A percentile compares a stretch with the other conserved stretches of the same genome.
These are phyloP conservation scores for Noctua fimbriata DNA, from an alignment of 2,888 invertebrate species.

Conservation along the genomic window DNA sequence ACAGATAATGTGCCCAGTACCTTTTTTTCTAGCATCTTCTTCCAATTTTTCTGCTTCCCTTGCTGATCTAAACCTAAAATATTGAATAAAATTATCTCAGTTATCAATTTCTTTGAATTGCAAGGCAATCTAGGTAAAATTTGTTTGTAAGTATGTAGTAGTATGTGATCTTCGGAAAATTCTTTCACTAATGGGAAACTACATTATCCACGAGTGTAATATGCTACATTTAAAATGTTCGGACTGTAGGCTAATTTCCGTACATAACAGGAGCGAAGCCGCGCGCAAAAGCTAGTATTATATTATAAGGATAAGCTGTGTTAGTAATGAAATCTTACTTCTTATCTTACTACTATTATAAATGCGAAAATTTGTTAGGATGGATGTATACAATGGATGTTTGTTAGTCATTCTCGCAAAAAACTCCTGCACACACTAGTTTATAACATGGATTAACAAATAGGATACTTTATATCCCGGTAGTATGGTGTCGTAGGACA, in stretches of 20 bases:
- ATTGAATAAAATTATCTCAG: neutral
- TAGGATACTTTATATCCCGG: neutral
- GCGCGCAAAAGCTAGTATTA: neutral
- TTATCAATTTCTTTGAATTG: neutral
- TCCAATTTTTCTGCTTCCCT: constrained; percentile 95
- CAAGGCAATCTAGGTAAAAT: neutral
- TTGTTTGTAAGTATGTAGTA: too few relatives aligned
- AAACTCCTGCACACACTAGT: neutral
- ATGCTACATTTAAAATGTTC: too few relatives aligned
- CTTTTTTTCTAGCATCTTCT: constrained; percentile 93
- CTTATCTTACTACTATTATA: neutral
- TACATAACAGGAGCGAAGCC: neutral
- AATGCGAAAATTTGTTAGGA: neutral
- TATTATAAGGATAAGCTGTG: neutral
- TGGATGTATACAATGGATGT: neutral
- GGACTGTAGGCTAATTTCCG: too few relatives aligned
- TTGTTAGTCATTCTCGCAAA: neutral
- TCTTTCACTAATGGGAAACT: neutral
- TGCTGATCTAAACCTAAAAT: constrained; percentile 95
- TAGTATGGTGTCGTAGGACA: neutral
- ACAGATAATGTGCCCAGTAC: constrained; percentile 64
- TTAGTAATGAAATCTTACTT: neutral
- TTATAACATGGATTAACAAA: neutral
- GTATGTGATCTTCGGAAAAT: neutral
- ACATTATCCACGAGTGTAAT: neutral